Percentiles rank a stretch among this genome's conserved stretches.
These are phyloP conservation scores for Acanthosepion pharaonis DNA, from an alignment of 2,888 invertebrate species.

Conservation along the genomic window DNA sequence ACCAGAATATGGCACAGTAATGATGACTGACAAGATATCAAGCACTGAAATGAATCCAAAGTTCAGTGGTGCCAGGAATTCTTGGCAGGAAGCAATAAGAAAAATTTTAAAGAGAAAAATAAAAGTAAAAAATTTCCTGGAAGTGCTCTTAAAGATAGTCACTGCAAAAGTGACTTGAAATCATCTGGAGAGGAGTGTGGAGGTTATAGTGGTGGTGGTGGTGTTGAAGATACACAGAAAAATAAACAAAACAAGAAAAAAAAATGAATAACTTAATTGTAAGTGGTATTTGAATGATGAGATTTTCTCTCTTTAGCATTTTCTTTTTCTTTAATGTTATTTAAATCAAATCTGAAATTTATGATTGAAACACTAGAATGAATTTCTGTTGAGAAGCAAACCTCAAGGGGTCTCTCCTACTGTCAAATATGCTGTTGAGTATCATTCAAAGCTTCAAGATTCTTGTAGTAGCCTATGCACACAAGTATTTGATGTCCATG, in stretches of 20 bases:
- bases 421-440: background rate
- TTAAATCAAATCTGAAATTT: slow-evolving; percentile 4
- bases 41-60: background rate
- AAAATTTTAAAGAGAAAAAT: background rate
- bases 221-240: background rate
- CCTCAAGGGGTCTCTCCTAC: background rate
- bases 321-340: background rate
- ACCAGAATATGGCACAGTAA: background rate
- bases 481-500: background rate
- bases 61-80: background rate
- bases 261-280: slow-evolving; percentile 33
- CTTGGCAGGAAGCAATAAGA: background rate
- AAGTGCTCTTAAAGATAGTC: background rate
- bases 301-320: background rate
- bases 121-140: background rate
- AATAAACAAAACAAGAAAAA: background rate
- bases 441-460: slow-evolving; percentile 17
- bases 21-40: background rate
- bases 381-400: background rate
- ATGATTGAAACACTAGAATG: background rate
- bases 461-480: background rate
- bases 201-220: background rate
- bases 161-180: background rate
- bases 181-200: background rate
- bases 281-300: background rate